Base-by-base conservation (phyloP, 2,888 invertebrate species). In the Eupithecia subumbrata region DNA sequence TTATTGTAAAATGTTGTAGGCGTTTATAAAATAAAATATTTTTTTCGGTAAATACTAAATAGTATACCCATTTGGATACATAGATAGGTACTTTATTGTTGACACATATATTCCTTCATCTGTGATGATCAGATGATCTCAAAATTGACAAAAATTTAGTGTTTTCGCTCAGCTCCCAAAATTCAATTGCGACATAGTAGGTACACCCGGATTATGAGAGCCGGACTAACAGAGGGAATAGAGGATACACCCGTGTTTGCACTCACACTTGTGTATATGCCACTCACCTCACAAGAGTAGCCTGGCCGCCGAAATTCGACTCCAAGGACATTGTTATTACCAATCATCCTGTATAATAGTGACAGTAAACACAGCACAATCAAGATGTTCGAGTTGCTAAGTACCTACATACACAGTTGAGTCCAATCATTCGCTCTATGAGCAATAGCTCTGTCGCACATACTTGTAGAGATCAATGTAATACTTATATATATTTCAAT, bases 311-410 rank as follows among this genome's bases (percentile, higher is more conserved):
- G 9, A 56, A 22, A 56, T 22, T 9, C 9, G 3, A 11, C 52
- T 56, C 1, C 22, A 12, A 11, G 11, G 52, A 56, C n/a, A 56
- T 56, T 56, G 9, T 56, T 56, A 56, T 12, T 12, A 60, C 11
- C 25, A 60, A 60, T 9, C 60, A 60, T 0, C 14, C 25, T 60
- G 60, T 60, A 60, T 60, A 60, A 60, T 25, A 4, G 25, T 25
- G 60, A 60, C 56, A 56, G 56, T 56, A 22, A 22, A 56, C 22
- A 56, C 22, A 22, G 56, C 56, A 56, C 56, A 56, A 56, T 56
- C 18, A 5, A 56, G 56, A 60, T 22, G 25, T 12, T 56, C 22
- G 22, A 56, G 22, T 56, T 11, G 56, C 0, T 22, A 56, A 11
- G 22, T 56, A 12, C 56, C 60, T 60, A 56, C 22, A 56, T 11